Conservation (phyloP, 2,797 vertebrate species). For the Lindbergichthys nudifrons region DNA sequence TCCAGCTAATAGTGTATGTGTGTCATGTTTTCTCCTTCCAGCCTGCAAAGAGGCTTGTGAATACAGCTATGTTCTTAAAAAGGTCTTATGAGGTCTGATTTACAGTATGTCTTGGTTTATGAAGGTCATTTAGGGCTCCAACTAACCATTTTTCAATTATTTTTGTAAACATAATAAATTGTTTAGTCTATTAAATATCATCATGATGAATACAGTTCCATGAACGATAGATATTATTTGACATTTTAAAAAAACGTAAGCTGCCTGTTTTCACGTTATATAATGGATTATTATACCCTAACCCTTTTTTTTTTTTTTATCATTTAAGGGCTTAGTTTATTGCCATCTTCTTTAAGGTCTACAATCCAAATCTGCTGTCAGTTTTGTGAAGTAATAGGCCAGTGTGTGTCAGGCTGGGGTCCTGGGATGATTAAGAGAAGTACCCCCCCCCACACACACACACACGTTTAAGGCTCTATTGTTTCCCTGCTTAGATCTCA, state of each 20-base stretch:
- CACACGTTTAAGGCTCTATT: conserved; percentile 43
- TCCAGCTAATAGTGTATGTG: background rate
- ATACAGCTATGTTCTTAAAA: conserved; percentile 3
- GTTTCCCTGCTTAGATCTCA: conserved; percentile 46
- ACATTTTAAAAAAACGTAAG: background rate
- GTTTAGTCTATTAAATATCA: conserved; percentile 1
- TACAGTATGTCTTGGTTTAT: background rate
- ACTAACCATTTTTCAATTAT: background rate
- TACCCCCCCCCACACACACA: conserved; percentile 1
- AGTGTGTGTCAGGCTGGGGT: conserved; percentile 20
- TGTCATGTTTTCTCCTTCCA: background rate
- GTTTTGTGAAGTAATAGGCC: conserved; percentile 15
- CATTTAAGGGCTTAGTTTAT: background rate
- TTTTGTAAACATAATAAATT: background rate
- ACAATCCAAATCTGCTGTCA: background rate
- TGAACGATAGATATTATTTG: background rate
- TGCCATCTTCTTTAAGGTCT: conserved; percentile 6
- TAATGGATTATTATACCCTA: background rate
- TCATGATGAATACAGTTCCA: background rate
- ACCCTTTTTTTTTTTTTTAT: background rate
- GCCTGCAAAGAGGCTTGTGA: background rate
- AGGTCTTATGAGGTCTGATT: background rate
- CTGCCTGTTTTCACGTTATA: background rate
- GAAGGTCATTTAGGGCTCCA: conserved; percentile 1
- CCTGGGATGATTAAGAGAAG: conserved; percentile 22